Percentiles rank a stretch among this genome's conserved stretches.
Conservation (phyloP, 1,140 invertebrate species). For the Caenorhabditis briggsae region DNA sequence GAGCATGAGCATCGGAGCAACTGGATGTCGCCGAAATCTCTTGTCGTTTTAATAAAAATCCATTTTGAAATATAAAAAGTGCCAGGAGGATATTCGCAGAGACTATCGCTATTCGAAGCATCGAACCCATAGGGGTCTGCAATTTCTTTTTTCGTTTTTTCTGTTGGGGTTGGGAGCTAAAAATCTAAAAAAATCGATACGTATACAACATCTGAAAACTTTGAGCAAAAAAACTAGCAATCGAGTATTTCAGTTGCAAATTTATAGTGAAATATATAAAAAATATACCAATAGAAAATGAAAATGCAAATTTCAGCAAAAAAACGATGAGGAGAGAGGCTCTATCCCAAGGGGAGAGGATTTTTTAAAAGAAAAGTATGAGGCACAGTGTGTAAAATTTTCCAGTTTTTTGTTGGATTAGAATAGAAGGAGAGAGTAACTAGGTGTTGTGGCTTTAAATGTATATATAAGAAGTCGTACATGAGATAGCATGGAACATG, state of each 20-base stretch:
- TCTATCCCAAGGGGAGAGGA: too few relatives aligned
- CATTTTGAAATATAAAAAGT: constrained; percentile 66
- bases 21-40: constrained; percentile 63
- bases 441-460: too few relatives aligned
- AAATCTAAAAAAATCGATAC: neutral
- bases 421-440: too few relatives aligned
- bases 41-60: constrained; percentile 65
- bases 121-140: neutral
- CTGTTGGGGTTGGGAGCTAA: neutral
- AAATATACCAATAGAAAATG: neutral
- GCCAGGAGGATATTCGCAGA: constrained; percentile 50
- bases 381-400: too few relatives aligned
- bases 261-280: too few relatives aligned
- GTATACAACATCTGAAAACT: neutral
- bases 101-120: constrained; percentile 45
- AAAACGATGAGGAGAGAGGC: neutral
- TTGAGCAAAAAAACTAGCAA: neutral
- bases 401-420: too few relatives aligned
- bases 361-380: too few relatives aligned
- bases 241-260: too few relatives aligned
- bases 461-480: too few relatives aligned
- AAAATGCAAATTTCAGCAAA: neutral
- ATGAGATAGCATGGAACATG: too few relatives aligned
- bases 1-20: constrained; percentile 60
- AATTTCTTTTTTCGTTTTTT: too few relatives aligned